These are phyloP conservation scores for Aphidius colemani DNA, from an alignment of 2,888 invertebrate genomes.

Conservation along the genomic window DNA sequence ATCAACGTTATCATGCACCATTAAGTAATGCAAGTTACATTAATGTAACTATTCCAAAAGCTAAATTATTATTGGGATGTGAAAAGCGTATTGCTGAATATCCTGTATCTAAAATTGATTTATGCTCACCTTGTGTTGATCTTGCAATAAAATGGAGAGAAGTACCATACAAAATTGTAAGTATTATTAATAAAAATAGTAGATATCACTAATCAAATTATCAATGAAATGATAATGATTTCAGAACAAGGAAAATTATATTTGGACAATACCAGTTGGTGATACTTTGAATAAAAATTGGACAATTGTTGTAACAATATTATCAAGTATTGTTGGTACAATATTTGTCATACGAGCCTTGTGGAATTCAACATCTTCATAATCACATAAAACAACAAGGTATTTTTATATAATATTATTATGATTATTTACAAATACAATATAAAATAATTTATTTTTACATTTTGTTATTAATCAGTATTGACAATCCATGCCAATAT, in stretches of 20 bases:
- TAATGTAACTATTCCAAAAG: slow-evolving; percentile 41
- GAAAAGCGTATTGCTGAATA: slow-evolving; percentile 44
- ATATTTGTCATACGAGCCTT: slow-evolving; percentile 41
- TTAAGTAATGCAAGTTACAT: slow-evolving; percentile 36
- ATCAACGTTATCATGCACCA: slow-evolving; percentile 52
- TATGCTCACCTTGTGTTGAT: slow-evolving; percentile 49
- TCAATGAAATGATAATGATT: slow-evolving; percentile 19
- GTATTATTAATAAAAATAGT: slow-evolving; percentile 5
- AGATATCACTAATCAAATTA: background rate
- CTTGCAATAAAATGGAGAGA: slow-evolving; percentile 49
- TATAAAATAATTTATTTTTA: no score
- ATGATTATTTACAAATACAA: no score
- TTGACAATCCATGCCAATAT: no score
- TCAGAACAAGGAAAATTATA: slow-evolving; percentile 41
- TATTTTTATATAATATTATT: background rate
- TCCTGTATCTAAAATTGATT: slow-evolving; percentile 44
- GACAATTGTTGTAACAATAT: slow-evolving; percentile 44
- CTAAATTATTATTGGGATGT: slow-evolving; percentile 50
- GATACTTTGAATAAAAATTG: slow-evolving; percentile 35
- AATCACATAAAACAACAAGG: slow-evolving; percentile 26
- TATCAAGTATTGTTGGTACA: slow-evolving; percentile 43
- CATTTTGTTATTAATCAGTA: no score
- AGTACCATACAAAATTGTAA: slow-evolving; percentile 47
- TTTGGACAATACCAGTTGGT: slow-evolving; percentile 52
- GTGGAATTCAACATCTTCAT: slow-evolving; percentile 23